Base-by-base conservation (phyloP, 1,140 invertebrate genomes). In the Lethrus apterus region DNA sequence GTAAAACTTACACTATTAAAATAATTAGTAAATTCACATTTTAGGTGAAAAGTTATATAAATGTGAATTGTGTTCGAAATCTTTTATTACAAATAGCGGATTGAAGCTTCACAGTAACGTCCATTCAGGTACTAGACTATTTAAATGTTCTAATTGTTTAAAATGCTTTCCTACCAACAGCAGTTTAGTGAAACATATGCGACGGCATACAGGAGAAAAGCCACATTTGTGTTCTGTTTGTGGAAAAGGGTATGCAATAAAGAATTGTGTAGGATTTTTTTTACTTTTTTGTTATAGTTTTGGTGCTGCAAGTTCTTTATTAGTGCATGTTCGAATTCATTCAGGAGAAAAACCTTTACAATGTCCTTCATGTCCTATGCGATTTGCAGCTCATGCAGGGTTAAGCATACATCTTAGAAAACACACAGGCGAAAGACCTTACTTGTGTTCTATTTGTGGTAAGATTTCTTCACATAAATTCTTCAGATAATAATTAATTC, bases 311-410 rank as follows among this genome's bases (percentile, higher is more conserved):
- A 31, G 30, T 30, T 35, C 24, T 30, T 36, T 56, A 7, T 40
- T 41, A 62, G 93, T 94, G 60, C 92, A 96, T 64, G 87, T 91
- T 50, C 80, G 91, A 44, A 96, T 91, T 0, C 92, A 96, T 66
- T 94, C 91, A 0, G 92, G 92, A 0, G 89, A 92, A 60, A 92
- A 94, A 58, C 93, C 92, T 0, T 94, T 94, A 68, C 84, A 92
- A 60, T 97, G 92, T 62, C 81, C 80, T 8, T 81, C 88, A 64
- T 96, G 93, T 66, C 62, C 63, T 0, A 64, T 66, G 40, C 63
- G 58, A 4, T 73, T 73, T 47, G 66, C 69, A 36, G 65, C 66
- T 0, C 69, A 68, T 0, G 67, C 68, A 40, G 70, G 71, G 44
- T 62, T 69, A 2, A 63, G 60, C 0, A 45, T 66, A 13, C 69